Base-by-base conservation (phyloP, 2,113 vertebrate genomes). In the Cinclus cinclus region DNA sequence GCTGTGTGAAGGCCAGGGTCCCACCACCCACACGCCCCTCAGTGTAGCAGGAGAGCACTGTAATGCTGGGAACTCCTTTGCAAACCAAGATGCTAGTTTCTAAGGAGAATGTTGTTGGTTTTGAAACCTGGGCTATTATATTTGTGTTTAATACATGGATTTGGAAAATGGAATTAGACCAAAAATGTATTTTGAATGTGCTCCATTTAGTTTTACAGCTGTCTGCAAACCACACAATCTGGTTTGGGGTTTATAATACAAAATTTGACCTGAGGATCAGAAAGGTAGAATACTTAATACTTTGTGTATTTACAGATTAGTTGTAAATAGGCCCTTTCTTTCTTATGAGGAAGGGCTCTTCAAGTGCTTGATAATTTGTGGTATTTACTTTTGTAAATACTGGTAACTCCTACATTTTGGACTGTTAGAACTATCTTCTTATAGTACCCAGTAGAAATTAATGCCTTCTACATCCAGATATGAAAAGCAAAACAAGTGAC, bases 171-270 rank as follows among this genome's bases (percentile, higher is more conserved):
- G 64, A 88, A 94, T 87, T 79, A 89, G 76, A 92, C 56, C 46
- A 85, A 63, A 93, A 92, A 95, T 41, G 42, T 65, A 87, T 94
- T 95, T 91, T 92, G 70, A 87, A 87, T 91, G 68, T 60, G 70
- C 80, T 93, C 74, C 78, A 44, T 90, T 94, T 80, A 90, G 70
- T 92, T 97, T 97, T 91, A 76, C 87, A 87, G 71, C 58, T 93
- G 83, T 49, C 33, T 77, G 78, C 59, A 94, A 94, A 94, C 75
- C 71, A 95, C 93, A 96, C 50, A 95, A 91, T 94, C 71, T 87
- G 91, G 50, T 70, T 44, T 60, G 52, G 23, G 44, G 67, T 88
- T 67, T 83, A 39, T 35, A 70, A 67, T 20, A 69, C 30, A 75
- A 96, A 65, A 93, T 89, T 73, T 97, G 84, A 89, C 35, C 55